These are phyloP conservation scores for Picathartes gymnocephalus DNA, from an alignment of 2,113 vertebrate species.

Conservation along the genomic window DNA sequence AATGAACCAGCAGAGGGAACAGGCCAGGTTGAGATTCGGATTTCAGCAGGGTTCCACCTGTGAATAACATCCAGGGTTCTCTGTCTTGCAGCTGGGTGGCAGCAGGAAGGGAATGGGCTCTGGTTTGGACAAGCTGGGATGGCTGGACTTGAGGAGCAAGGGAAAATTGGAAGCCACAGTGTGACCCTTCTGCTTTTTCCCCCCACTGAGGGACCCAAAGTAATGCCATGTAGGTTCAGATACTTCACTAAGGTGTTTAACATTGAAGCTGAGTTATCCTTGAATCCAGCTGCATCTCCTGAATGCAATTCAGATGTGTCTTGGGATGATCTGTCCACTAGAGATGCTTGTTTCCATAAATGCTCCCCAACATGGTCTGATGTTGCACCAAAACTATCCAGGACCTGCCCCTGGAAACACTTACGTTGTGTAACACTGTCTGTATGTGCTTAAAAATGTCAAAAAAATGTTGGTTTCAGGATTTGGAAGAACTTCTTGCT, in stretches of 20 bases:
- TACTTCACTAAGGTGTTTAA: not conserved
- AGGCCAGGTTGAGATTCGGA: not conserved
- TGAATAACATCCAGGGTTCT: not conserved
- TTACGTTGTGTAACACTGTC: not conserved
- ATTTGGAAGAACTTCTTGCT: not conserved
- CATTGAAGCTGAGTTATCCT: not conserved
- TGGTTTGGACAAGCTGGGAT: not conserved
- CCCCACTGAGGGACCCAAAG: not conserved
- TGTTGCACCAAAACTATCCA: not conserved
- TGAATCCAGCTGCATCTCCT: not conserved
- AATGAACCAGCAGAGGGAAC: not conserved
- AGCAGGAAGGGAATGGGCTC: not conserved
- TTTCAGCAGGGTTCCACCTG: not conserved
- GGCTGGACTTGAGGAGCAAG: not conserved
- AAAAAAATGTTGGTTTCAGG: not conserved
- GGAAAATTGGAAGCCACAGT: not conserved
- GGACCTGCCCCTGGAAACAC: not conserved
- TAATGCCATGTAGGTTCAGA: not conserved
- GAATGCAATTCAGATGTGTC: not conserved
- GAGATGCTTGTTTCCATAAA: not conserved
- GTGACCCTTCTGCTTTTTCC: not conserved
- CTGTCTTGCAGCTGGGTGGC: not conserved
- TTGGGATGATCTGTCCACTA: not conserved
- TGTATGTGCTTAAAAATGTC: not conserved
- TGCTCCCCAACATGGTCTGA: not conserved